Percentiles rank a stretch among this genome's conserved stretches.
Evolutionary conservation across 2,113 vertebrate species (phyloP).

Genomic region (Corythoichthys haematopterus): DNA sequence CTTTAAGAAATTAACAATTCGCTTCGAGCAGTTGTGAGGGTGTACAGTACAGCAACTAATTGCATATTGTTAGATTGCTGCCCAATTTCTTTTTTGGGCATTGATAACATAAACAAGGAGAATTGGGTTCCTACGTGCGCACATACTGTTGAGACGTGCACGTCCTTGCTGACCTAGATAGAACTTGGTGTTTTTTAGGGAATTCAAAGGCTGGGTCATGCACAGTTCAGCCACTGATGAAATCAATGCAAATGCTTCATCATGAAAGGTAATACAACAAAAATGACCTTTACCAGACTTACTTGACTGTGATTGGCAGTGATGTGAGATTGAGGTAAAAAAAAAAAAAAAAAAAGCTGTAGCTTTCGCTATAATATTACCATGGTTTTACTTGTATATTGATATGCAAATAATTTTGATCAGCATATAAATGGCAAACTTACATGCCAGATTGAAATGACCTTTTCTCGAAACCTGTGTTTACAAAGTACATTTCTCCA

Average conservation of each 20-base stretch:
- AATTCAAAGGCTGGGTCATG: constrained; percentile 32
- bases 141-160: not conserved
- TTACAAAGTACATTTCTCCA: not conserved
- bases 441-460: not conserved
- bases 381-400: not conserved
- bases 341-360: not conserved
- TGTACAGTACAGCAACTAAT: not conserved
- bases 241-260: not conserved
- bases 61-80: not conserved
- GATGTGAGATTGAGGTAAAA: not conserved
- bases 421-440: not conserved
- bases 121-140: not conserved
- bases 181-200: constrained; percentile 10
- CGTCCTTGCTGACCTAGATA: constrained; percentile 54
- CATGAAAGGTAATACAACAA: not conserved
- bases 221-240: constrained; percentile 6
- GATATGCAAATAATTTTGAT: not conserved
- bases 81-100: not conserved
- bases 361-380: not conserved
- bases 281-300: not conserved
- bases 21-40: not conserved
- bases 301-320: not conserved
- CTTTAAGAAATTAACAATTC: not conserved
- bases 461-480: not conserved
- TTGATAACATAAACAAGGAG: not conserved